Base-by-base conservation (phyloP, 2,888 invertebrate species). In the Eretmocerus hayati region DNA sequence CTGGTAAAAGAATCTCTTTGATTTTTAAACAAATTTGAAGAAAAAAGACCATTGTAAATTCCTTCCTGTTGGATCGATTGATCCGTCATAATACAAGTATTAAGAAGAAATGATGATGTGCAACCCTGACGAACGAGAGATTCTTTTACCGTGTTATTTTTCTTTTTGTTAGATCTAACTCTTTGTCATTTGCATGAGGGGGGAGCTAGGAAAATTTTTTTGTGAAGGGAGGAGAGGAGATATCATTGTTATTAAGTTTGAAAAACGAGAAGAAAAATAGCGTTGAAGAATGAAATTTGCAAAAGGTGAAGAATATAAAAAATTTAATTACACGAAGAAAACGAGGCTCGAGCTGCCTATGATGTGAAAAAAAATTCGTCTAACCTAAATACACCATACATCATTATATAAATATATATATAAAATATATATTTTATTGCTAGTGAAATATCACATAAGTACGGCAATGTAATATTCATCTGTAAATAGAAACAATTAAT, bases 401-500 rank as follows among this genome's bases (percentile, higher is more conserved):
- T 48, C 55, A 56, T 48, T 46, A 50, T 49, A 46, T 46, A 42
- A 42, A 44, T 47, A 43, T 47, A 42, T 42, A 42, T 13, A 33
- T 48, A 46, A 42, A 39, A 22, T 39, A 45, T 58, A 53, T 56
- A 57, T 57, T 57, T 58, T 55, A 59, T 55, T 54, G 61, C 58
- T 48, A 56, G 48, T 50, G 46, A 43, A 52, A 48, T 50, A 31
- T 53, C 53, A 45, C 49, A 55, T 48, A 46, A 53, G 50, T 50
- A 57, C 50, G 63, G 55, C 55, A 54, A 55, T 55, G 59, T 62
- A 62, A 60, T 59, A 59, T 60, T 64, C 62, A 64, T 62, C 62
- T 68, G 68, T 67, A 68, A 60, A 68, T 68, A 67, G 65, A 59
- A n/a, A 65, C 62, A 62, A 62, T 59, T 59, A 60, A 61, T 48